Evolutionary conservation across 1,140 invertebrate species (phyloP).

Genomic region (Linepithema humile): DNA sequence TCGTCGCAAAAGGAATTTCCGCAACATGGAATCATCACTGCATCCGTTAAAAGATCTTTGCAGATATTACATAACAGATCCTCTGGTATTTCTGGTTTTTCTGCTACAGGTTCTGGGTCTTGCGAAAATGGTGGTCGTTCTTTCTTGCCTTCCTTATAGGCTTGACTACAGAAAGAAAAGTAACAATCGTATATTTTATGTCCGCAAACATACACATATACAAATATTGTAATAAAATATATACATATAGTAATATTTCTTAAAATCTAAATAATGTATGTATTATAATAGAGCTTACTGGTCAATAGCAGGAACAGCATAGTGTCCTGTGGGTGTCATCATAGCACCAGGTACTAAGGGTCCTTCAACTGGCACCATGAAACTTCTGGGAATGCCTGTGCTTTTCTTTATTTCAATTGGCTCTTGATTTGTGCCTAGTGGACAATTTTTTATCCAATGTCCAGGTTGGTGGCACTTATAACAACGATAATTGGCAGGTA

Average conservation of each 20-base stretch:
- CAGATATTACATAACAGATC: constrained; percentile 96
- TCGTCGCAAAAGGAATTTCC: constrained; percentile 99
- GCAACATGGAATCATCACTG: constrained; percentile 98
- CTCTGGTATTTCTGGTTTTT: constrained; percentile 93
- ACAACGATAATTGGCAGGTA: constrained; percentile 95
- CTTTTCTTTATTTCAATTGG: constrained; percentile 94
- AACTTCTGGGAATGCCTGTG: constrained; percentile 98
- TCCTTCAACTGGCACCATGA: constrained; percentile 96
- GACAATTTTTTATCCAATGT: constrained; percentile 98
- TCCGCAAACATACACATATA: no score
- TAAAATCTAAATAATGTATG: background rate
- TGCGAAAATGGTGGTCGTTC: constrained; percentile 87
- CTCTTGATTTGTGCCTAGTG: constrained; percentile 88
- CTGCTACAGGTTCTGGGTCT: constrained; percentile 84
- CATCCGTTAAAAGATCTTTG: constrained; percentile 96
- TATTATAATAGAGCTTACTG: constrained; percentile 87
- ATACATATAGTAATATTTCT: constrained; percentile 25
- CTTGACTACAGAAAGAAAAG: constrained; percentile 86
- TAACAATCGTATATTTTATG: background rate
- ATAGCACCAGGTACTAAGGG: constrained; percentile 95
- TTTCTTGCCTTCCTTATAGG: constrained; percentile 91
- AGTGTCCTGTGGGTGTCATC: constrained; percentile 96
- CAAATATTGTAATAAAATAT: no score
- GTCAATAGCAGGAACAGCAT: constrained; percentile 96
- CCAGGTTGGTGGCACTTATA: constrained; percentile 96